phyloP scores from a whole-genome alignment of 2,113 vertebrate genomes.

The Passer montanus region DNA sequence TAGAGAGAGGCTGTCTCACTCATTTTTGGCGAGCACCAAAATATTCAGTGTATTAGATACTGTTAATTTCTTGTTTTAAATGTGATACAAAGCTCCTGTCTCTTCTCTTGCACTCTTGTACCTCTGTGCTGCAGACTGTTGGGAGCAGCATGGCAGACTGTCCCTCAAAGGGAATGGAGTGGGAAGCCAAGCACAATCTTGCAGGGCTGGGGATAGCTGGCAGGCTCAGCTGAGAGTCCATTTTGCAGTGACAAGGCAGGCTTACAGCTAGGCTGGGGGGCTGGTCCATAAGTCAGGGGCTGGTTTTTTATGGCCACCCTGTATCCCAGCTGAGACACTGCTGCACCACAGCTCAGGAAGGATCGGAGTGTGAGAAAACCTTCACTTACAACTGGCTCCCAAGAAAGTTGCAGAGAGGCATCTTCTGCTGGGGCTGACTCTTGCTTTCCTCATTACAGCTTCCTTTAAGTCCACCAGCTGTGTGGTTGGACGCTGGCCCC shows the following conservation, averaged over 20 bases:
- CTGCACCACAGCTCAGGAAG: background rate
- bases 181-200: background rate
- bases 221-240: background rate
- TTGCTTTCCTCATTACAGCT: background rate
- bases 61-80: background rate
- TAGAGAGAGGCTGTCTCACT: background rate
- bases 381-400: background rate
- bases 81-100: background rate
- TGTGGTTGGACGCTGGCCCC: background rate
- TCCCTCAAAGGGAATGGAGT: rapidly evolving
- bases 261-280: background rate
- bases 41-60: background rate
- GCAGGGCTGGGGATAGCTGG: background rate
- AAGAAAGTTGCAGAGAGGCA: background rate
- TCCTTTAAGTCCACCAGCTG: background rate
- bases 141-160: background rate
- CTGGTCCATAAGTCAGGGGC: rapidly evolving
- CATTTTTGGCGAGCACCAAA: background rate
- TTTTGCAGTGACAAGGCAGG: background rate
- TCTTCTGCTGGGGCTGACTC: background rate
- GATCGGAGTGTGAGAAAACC: background rate
- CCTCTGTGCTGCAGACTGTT: background rate
- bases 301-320: rapidly evolving
- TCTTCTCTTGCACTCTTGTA: background rate
- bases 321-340: background rate